phyloP scores from a whole-genome alignment of 2,113 vertebrate genomes.

The Aix galericulata region DNA sequence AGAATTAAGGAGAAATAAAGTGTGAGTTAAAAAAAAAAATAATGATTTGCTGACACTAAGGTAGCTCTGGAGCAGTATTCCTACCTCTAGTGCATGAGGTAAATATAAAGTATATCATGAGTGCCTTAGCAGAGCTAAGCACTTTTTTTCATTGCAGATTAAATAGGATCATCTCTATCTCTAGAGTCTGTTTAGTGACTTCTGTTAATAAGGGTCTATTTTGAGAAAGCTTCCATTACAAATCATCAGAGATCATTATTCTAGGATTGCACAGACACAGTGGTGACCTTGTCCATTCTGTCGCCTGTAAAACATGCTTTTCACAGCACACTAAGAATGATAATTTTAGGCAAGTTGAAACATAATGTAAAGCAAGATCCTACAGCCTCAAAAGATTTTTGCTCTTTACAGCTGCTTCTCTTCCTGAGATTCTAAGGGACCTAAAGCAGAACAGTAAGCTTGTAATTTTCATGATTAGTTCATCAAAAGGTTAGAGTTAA shows the following conservation, averaged over 20 bases:
- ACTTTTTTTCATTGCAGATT: background rate
- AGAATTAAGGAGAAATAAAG: background rate
- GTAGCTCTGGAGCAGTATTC: background rate
- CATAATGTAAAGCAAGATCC: background rate
- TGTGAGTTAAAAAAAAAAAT: background rate
- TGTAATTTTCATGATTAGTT: background rate
- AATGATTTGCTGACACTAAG: background rate
- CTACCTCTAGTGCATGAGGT: background rate
- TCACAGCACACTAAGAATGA: background rate
- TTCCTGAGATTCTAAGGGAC: background rate
- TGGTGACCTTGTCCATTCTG: background rate
- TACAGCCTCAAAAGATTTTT: rapidly evolving
- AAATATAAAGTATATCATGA: background rate
- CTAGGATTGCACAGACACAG: background rate
- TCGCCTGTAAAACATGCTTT: background rate
- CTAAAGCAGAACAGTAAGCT: background rate
- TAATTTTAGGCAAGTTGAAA: background rate
- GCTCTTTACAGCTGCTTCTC: background rate
- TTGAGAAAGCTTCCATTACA: background rate
- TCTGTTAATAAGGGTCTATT: background rate
- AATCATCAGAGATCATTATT: background rate
- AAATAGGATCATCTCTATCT: background rate
- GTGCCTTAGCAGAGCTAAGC: background rate
- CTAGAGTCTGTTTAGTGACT: background rate
- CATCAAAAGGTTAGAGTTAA: background rate